These are phyloP conservation scores for Toxonevra muliebris DNA, from an alignment of 2,888 invertebrate genomes.

Conservation along the genomic window DNA sequence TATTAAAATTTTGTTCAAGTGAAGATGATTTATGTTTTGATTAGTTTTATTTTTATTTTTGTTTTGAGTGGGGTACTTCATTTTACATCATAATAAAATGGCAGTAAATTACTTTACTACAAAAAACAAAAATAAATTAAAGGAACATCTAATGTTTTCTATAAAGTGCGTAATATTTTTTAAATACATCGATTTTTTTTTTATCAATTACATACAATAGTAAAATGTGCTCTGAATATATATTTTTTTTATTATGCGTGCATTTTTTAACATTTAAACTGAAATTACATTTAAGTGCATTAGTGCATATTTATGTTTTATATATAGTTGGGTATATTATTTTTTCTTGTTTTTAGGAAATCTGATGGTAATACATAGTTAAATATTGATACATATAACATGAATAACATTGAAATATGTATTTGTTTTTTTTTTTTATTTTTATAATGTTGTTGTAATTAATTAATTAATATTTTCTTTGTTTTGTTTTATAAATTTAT, in stretches of 20 bases:
- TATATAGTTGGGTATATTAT: slow-evolving; percentile 1
- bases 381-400: neutral
- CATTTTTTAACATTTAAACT: neutral
- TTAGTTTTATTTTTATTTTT: slow-evolving; percentile 21
- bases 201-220: neutral
- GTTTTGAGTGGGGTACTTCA: slow-evolving; percentile 5
- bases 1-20: slow-evolving; percentile 12
- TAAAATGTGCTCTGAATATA: slow-evolving; percentile 23
- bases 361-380: neutral
- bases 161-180: slow-evolving; percentile 5
- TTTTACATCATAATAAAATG: slow-evolving; percentile 19
- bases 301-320: slow-evolving; percentile 6
- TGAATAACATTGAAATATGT: neutral
- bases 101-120: slow-evolving; percentile 26
- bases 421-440: slow-evolving; percentile 13
- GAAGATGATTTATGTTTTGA: slow-evolving; percentile 30
- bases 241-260: neutral
- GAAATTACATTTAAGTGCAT: neutral
- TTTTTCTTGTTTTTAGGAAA: neutral
- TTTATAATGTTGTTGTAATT: slow-evolving; percentile 40
- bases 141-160: slow-evolving; percentile 7
- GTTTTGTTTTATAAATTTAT: slow-evolving; percentile 23
- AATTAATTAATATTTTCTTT: slow-evolving; percentile 20
- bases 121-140: slow-evolving; percentile 15
- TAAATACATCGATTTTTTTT: neutral